Base-by-base conservation (phyloP, 2,797 vertebrate genomes). In the Apogon hyalosoma region DNA sequence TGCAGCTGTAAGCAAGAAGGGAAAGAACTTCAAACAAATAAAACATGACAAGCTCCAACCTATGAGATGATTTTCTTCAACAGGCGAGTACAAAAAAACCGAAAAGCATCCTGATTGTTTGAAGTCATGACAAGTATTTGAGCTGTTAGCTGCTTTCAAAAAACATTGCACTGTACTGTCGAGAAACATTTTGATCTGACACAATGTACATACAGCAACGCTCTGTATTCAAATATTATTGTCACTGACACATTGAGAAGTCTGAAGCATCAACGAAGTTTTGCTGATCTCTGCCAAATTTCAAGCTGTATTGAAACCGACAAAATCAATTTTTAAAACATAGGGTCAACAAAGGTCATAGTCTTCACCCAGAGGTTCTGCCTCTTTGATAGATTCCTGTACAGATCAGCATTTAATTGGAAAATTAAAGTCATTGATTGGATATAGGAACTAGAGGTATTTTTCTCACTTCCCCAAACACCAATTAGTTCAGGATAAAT, bases 391-490 rank as follows among this genome's bases (percentile, higher is more conserved):
- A 3, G 67, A 83, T 83, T 84, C 73, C 69, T 73, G 66, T 60
- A 79, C 60, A 79, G 48, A 88, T 82, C 73, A 59, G 56, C 60
- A 49, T 79, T 61, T 90, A 84, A 90, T 87, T 90, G 84, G 82
- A 88, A 86, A 91, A 91, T 87, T 83, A 82, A 87, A 83, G 74
- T 39, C 65, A 85, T 83, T 76, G 82, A 92, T 88, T 77, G 70
- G 57, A 66, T 76, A 73, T 53, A 71, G 70, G 74, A 61, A 79
- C 42, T 46, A 55, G 51, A 73, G 57, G 73, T 66, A 71, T 80
- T 86, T 77, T 63, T 64, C 77, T 82, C 65, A 73, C 67, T 83
- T 83, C 83, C 65, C 57, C 72, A 81, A 87, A 78, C 69, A 86
- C 80, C 86, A 86, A 85, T 88, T 89, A 87, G 62, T 63, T 60